Percentiles rank a stretch among this genome's conserved stretches.
phyloP scores from a whole-genome alignment of 2,113 vertebrate species.

The Lipotes vexillifer region DNA sequence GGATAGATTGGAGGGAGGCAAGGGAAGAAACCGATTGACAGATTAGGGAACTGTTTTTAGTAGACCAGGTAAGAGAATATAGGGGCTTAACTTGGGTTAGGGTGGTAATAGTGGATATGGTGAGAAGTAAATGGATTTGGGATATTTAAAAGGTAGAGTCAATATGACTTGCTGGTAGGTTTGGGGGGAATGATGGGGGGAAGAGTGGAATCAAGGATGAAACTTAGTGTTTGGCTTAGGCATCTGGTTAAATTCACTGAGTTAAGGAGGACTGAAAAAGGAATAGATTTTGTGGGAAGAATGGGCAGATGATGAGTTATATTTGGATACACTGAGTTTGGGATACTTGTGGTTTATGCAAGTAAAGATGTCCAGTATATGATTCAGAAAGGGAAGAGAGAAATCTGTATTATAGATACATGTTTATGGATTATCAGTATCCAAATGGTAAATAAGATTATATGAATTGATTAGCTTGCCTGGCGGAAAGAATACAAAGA shows the following conservation, averaged over 20 bases:
- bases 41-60: conserved; percentile 17
- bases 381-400: conserved; percentile 6
- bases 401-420: conserved; percentile 7
- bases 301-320: conserved; percentile 3
- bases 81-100: background rate
- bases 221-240: background rate
- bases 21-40: background rate
- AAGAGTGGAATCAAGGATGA: background rate
- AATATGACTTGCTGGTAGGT: background rate
- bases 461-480: background rate
- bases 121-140: background rate
- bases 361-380: background rate
- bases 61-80: conserved; percentile 10
- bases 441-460: conserved; percentile 2
- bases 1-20: background rate
- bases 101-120: background rate
- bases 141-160: conserved; percentile 18
- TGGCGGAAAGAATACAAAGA: background rate
- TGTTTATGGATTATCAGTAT: conserved; percentile 19
- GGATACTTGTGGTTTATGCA: conserved; percentile 15
- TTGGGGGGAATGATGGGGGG: background rate
- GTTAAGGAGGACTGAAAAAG: background rate
- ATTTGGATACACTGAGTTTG: conserved; percentile 26
- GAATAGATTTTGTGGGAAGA: conserved; percentile 30
- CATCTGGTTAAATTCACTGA: conserved; percentile 10